Base-by-base conservation (phyloP, 2,797 vertebrate genomes). In the Meda fulgida region DNA sequence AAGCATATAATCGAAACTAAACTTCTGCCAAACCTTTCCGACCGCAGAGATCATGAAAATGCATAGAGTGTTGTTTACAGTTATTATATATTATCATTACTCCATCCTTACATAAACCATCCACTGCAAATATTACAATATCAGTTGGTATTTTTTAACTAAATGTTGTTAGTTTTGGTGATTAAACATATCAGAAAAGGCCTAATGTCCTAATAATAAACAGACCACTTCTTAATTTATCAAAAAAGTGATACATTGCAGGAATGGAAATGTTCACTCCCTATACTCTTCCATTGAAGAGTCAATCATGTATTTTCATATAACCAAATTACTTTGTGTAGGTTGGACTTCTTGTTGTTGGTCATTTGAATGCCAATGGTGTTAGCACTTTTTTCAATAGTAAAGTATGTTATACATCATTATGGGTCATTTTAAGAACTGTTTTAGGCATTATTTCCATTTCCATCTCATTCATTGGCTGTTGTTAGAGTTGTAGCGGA, bases 241-340 rank as follows among this genome's bases (percentile, higher is more conserved):
- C 9, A 23, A 36, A 76, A 55, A 51, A 51, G 19, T 34, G 5
- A 76, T 55, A 43, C 2, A 46, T n/a, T 36, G 65, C 66, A 21
- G 48, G n/a, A 71, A 29, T 58, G 34, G 31, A 71, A 14, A 13
- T 21, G 7, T 70, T 31, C 6, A 29, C 16, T 55, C 8, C 5
- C 36, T 14, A 5, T 70, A 55, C 23, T 53, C 7, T 38, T 26
- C 23, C 11, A 26, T 16, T 26, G 31, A 70, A 55, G 16, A 69
- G 21, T 55, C 21, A 2, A 26, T 43, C 13, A 18, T 58, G 71
- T 26, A 71, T 81, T 81, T 81, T 23, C 53, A 81, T 81, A 72
- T 81, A 72, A 40, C 34, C 51, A 81, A 81, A 81, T 58, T 3
- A 9, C 7, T 58, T 60, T 26, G 2, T 78, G 34, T 78, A 55